Evolutionary conservation across 2,113 vertebrate genomes (phyloP).

Genomic region (Cichladusa arquata): DNA sequence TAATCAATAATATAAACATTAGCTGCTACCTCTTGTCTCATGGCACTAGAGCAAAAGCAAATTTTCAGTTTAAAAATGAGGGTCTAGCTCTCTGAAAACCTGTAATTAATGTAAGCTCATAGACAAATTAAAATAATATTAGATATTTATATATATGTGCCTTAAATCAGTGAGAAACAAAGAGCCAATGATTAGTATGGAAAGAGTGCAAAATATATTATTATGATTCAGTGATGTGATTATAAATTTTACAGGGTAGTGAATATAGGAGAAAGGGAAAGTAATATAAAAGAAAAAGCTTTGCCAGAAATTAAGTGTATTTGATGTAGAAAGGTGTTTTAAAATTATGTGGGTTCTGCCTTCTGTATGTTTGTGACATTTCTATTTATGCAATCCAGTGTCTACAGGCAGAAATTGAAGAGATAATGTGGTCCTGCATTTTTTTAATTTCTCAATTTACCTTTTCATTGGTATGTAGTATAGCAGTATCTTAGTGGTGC

Average conservation of each 20-base stretch:
- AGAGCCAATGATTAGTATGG: not conserved
- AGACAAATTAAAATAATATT: not conserved
- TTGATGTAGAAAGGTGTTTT: not conserved
- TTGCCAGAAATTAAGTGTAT: not conserved
- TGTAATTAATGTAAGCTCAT: not conserved
- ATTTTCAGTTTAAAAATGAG: not conserved
- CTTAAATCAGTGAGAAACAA: not conserved
- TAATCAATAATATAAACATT: conserved; percentile 61
- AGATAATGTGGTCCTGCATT: not conserved
- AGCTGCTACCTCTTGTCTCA: not conserved
- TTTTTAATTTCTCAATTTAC: not conserved
- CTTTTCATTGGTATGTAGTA: not conserved
- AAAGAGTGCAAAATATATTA: not conserved
- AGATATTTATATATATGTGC: not conserved
- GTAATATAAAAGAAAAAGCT: not conserved
- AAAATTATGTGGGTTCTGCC: not conserved
- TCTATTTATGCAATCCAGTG: not conserved
- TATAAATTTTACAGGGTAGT: not conserved
- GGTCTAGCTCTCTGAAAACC: not conserved
- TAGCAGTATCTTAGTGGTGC: not conserved
- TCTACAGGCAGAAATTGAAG: not conserved
- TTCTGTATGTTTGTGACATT: not conserved
- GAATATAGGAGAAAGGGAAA: not conserved
- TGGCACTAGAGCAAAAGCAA: not conserved
- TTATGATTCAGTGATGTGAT: not conserved